A percentile compares a stretch with the other conserved stretches of the same genome.
Evolutionary conservation across 2,113 vertebrate species (phyloP).

Genomic region (Scomber colias): DNA sequence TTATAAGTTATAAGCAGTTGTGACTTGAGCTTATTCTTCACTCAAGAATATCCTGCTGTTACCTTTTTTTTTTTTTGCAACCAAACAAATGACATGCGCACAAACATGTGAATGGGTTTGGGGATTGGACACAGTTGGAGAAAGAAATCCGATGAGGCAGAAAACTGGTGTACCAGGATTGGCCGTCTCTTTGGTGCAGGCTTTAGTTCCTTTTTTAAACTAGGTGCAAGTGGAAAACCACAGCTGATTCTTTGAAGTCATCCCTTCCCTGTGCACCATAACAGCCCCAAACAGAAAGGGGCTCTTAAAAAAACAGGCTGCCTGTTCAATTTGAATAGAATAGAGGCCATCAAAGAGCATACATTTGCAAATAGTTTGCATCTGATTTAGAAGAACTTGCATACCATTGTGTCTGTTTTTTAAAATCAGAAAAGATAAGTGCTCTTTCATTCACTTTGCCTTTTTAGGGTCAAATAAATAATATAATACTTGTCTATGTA

Average conservation of each 20-base stretch:
- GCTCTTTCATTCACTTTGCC: conserved; percentile 34
- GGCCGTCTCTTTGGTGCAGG: conserved; percentile 52
- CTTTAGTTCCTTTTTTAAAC: conserved; percentile 57
- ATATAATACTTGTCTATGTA: conserved; percentile 17
- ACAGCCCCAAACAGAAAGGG: conserved; percentile 49
- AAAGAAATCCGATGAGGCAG: conserved; percentile 15
- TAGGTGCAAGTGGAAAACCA: conserved; percentile 51
- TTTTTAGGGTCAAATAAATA: conserved; percentile 23
- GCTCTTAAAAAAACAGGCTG: conserved; percentile 66
- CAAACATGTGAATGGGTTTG: not conserved
- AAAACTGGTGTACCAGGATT: conserved; percentile 22
- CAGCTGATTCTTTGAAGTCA: conserved; percentile 71
- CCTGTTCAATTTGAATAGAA: conserved; percentile 72
- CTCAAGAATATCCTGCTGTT: not conserved
- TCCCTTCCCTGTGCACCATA: conserved; percentile 43
- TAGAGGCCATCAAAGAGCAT: conserved; percentile 66
- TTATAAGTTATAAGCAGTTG: not conserved
- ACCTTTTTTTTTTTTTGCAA: conserved; percentile 4
- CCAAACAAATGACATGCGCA: not conserved
- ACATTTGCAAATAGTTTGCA: conserved; percentile 79
- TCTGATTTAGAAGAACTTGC: conserved; percentile 63
- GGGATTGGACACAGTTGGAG: conserved; percentile 25
- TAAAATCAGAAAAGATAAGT: conserved; percentile 32
- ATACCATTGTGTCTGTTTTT: conserved; percentile 48
- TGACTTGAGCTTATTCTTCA: not conserved